Evolutionary conservation across 2,797 vertebrate species (phyloP), one percentile per base, ranked within the genome.

Genomic region (Florisuga fusca): DNA sequence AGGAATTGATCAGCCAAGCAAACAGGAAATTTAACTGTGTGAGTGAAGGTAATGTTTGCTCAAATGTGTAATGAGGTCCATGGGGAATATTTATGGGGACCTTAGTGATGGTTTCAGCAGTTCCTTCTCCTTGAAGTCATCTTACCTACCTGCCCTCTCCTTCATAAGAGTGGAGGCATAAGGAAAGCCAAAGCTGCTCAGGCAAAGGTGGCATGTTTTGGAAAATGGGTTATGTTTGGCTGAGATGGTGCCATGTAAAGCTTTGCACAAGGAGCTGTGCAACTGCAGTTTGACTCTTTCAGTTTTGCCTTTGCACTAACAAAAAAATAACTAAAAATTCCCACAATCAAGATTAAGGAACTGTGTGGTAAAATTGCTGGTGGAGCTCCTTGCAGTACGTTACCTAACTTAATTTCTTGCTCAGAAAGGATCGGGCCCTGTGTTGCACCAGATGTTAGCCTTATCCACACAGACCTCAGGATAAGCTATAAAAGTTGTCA

Each of bases 21-120:
- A 98, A 98, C 97, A 98, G 97, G 97, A 98, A 98, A 98, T 98
- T 98, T 98, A 97, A 96, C 97, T 90, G 84, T 96, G 98, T 95
- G 98, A 98, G 96, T 96, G 97, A 98, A 97, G 98, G 97, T 97
- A 97, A 97, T 97, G 97, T 98, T 98, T 98, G 97, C 95, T 98
- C 97, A 98, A 96, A 98, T 97, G 97, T 97, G 97, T 98, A 98
- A 98, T 98, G 97, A 98, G 97, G 95, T 97, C 98, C 97, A 55
- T 1, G 74, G 98, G 97, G 97, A 97, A 97, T 98, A 97, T 98
- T 97, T 98, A 97, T 97, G 95, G 97, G 98, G 97, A 97, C 97
- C 97, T 97, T 93, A 85, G 96, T 84, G 72, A 95, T 6, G 67
- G 96, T 96, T 97, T 94, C 94, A 97, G 95, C 89, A 90, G 84